A percentile compares a stretch with the other conserved stretches of the same genome.
Evolutionary conservation across 2,888 invertebrate species (phyloP).

Genomic region (Drosophila subquinaria): DNA sequence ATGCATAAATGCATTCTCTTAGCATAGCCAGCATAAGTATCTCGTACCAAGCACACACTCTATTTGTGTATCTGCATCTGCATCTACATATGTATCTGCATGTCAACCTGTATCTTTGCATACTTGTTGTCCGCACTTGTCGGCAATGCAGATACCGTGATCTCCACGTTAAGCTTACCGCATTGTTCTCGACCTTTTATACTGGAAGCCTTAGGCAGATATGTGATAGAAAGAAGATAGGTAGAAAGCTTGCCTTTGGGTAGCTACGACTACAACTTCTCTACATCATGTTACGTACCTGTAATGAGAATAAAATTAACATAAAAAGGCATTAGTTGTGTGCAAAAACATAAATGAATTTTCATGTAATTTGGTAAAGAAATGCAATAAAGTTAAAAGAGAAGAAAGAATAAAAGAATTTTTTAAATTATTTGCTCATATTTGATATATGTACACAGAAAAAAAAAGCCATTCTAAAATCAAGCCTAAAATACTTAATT

Average conservation of each 20-base stretch:
- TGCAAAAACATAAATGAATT: no score
- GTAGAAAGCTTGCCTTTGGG: neutral
- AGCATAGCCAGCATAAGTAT: conserved; percentile 30
- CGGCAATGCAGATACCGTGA: conserved; percentile 44
- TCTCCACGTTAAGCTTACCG: conserved; percentile 52
- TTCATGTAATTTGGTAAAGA: no score
- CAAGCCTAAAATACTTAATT: no score
- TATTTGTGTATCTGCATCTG: conserved; percentile 17
- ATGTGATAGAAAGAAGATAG: neutral
- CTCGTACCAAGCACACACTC: conserved; percentile 16
- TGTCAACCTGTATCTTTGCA: conserved; percentile 19
- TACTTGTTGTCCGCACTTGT: conserved; percentile 34
- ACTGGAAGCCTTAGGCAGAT: neutral
- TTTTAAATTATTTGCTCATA: no score
- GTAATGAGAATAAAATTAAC: conserved; percentile 31
- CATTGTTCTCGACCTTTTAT: conserved; percentile 37
- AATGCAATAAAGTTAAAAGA: no score
- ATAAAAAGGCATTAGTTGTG: neutral
- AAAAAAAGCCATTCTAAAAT: no score
- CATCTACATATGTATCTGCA: conserved; percentile 16
- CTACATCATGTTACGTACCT: conserved; percentile 53
- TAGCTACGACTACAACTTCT: conserved; percentile 6
- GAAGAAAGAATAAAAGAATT: no score
- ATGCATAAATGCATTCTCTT: conserved; percentile 53
- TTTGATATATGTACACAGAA: no score